These are phyloP conservation scores for Pararge aegeria DNA, from an alignment of 1,140 invertebrate species.

Conservation along the genomic window DNA sequence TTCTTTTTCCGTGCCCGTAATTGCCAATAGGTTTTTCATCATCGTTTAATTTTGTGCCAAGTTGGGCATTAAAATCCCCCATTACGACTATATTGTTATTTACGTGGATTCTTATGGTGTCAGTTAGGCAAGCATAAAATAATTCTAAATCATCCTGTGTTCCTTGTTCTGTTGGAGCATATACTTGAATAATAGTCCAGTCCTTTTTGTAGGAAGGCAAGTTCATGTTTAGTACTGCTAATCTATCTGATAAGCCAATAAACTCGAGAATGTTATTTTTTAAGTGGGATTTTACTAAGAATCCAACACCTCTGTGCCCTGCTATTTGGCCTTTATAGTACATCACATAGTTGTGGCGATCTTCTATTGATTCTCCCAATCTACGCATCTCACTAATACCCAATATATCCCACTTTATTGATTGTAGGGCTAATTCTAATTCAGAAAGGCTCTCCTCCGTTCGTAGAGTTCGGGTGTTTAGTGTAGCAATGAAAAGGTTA, in stretches of 20 bases:
- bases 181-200: slow-evolving; percentile 40
- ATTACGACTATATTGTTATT: slow-evolving; percentile 37
- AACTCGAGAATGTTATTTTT: slow-evolving; percentile 28
- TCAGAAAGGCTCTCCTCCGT: not conserved
- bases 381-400: slow-evolving; percentile 25
- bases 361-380: slow-evolving; percentile 38
- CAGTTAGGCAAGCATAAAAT: slow-evolving; percentile 33
- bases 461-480: not conserved
- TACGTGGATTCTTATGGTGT: slow-evolving; percentile 28
- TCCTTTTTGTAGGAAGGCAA: slow-evolving; percentile 1
- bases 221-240: slow-evolving; percentile 14
- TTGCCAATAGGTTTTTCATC: not conserved
- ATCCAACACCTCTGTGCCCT: slow-evolving; percentile 38
- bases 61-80: slow-evolving; percentile 45
- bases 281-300: slow-evolving; percentile 31
- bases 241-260: slow-evolving; percentile 17
- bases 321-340: slow-evolving; percentile 35
- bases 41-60: slow-evolving; percentile 16
- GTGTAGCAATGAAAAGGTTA: not conserved
- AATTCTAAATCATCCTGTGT: slow-evolving; percentile 18
- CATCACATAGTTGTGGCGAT: slow-evolving; percentile 23
- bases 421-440: not conserved
- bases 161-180: slow-evolving; percentile 41
- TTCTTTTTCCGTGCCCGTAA: not conserved
- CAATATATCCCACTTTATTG: slow-evolving; percentile 8